These are phyloP conservation scores for Empidonax traillii DNA, from an alignment of 2,113 vertebrate species.

Conservation along the genomic window DNA sequence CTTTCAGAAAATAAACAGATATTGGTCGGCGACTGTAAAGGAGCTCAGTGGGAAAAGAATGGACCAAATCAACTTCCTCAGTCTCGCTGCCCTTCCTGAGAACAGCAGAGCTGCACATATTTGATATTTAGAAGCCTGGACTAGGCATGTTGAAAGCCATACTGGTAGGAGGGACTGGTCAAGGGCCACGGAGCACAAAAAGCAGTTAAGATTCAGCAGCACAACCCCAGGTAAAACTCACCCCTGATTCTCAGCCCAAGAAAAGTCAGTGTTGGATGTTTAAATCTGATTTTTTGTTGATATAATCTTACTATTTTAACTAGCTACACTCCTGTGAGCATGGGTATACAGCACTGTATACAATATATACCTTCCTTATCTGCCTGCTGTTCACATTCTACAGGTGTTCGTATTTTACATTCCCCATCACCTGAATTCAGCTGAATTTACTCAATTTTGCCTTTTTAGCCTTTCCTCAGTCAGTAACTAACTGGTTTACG, in stretches of 20 bases:
- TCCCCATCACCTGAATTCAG: background rate
- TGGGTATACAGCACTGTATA: background rate
- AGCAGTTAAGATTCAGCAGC: background rate
- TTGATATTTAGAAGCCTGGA: background rate
- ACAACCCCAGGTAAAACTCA: background rate
- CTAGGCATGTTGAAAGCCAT: background rate
- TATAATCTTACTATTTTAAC: background rate
- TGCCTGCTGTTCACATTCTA: background rate
- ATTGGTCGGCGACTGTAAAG: background rate
- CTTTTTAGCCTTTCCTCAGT: background rate
- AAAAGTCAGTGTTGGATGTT: background rate
- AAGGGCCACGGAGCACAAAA: background rate
- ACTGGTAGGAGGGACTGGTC: background rate
- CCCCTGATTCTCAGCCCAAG: background rate
- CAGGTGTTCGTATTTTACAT: background rate
- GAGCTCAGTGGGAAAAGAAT: background rate
- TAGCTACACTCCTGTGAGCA: background rate
- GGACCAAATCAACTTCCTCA: background rate
- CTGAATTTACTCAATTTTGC: background rate
- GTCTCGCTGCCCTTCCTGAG: background rate
- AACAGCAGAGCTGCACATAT: background rate
- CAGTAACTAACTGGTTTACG: background rate
- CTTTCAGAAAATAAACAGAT: background rate
- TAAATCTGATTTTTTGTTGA: background rate
- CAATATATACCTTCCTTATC: background rate